Conservation (phyloP, 2,113 vertebrate genomes). For the Egretta garzetta region DNA sequence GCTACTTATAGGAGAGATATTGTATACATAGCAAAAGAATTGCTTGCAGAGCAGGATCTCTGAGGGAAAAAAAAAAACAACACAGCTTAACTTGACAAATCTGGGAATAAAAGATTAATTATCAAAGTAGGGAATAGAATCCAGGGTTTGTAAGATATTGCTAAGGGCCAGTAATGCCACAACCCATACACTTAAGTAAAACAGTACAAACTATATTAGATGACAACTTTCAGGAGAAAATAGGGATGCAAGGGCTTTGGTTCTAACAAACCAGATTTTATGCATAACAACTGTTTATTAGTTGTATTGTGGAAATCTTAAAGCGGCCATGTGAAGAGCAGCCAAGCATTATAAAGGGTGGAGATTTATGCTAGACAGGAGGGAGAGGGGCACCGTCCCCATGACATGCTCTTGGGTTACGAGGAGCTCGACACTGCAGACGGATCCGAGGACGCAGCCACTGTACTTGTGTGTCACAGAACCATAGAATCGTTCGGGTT, state of each 20-base stretch:
- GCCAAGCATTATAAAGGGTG: too few relatives aligned
- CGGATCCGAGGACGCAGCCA: too few relatives aligned
- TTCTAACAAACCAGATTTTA: background rate
- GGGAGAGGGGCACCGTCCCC: rapidly evolving
- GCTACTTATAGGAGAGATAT: background rate
- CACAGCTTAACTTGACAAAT: constrained; percentile 10
- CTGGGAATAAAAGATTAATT: constrained; percentile 37
- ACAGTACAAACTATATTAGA: background rate
- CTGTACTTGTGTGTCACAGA: background rate
- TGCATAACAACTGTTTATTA: background rate
- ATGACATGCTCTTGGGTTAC: rapidly evolving
- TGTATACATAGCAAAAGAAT: background rate
- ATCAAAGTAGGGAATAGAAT: background rate
- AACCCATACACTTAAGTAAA: background rate
- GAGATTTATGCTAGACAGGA: rapidly evolving
- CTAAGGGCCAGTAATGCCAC: background rate
- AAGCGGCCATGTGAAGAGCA: rapidly evolving
- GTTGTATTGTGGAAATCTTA: background rate
- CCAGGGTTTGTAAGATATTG: background rate
- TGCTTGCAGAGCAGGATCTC: background rate
- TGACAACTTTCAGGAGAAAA: background rate
- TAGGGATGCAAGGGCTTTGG: background rate
- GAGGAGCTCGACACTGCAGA: rapidly evolving
- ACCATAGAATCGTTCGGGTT: too few relatives aligned
- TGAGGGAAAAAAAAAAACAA: background rate